Evolutionary conservation across 2,888 invertebrate genomes (phyloP), one percentile per base, ranked within the genome.

Genomic region (Glyphotaelius pellucidus): DNA sequence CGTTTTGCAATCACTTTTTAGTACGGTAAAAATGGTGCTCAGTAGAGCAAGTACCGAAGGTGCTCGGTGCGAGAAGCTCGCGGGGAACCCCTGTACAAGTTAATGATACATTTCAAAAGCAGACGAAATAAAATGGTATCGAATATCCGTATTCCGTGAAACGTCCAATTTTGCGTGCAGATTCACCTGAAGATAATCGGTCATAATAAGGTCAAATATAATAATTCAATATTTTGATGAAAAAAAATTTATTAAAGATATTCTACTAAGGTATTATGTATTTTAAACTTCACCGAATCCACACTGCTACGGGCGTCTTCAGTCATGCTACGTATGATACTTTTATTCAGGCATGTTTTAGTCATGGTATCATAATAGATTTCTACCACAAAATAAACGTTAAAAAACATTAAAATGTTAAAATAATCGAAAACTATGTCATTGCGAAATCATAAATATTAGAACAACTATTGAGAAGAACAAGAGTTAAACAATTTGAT

Each of bases 181-280:
- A 89, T 89, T 35, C 38, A 80, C 88, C 80, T 25, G n/a, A 89
- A n/a, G 25, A 67, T 89, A 79, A 89, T 89, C 88, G 80, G 80
- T 89, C 80, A 38, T 80, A 89, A 79, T 80, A 79, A 79, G 88
- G 88, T 89, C 88, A 89, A 35, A 80, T 0, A 47, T 4, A 15
- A 47, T 14, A 47, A 38, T 80, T 79, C 30, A 35, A 80, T 19
- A 38, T 35, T 12, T 38, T 84, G 9, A 12, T 42, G 11, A 25
- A 25, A 67, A 67, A 67, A 67, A 25, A 0, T 19, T 67, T 67
- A 14, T 0, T 9, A 25, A 25, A 25, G 25, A 4, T 67, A 2
- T 67, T 67, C 9, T 67, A 67, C 25, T 67, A 9, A 9, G 19
- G 47, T 47, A 15, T 47, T 47, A 42, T 19, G 19, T 7, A 19